Conservation (phyloP, 2,888 invertebrate genomes). For the Eurois occulta region DNA sequence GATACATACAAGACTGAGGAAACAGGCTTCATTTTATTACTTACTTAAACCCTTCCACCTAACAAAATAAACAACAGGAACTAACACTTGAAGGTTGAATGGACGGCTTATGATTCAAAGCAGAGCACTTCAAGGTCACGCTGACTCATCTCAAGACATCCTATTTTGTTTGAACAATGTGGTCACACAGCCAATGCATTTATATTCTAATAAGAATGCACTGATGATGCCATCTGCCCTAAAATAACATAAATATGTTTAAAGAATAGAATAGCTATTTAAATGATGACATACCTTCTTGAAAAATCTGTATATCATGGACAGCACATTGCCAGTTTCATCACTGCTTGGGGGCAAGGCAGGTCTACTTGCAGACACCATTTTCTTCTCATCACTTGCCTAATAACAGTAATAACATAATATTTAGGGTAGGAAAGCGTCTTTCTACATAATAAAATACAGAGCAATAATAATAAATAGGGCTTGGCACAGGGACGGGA, state of each 20-base stretch:
- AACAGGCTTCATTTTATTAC: constrained; percentile 12
- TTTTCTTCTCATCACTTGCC: constrained; percentile 81
- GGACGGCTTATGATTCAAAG: constrained; percentile 75
- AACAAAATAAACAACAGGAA: constrained; percentile 53
- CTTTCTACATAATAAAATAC: not conserved
- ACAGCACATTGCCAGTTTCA: constrained; percentile 89
- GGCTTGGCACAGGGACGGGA: not conserved
- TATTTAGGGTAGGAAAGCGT: not conserved
- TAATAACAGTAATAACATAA: constrained; percentile 71
- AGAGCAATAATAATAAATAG: not conserved
- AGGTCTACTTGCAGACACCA: constrained; percentile 85
- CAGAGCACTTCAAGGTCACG: constrained; percentile 73
- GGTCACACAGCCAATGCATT: constrained; percentile 35
- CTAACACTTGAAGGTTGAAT: constrained; percentile 74
- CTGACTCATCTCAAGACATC: constrained; percentile 74
- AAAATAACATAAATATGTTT: constrained; percentile 28
- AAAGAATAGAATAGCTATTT: constrained; percentile 27
- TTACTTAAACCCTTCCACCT: constrained; percentile 14
- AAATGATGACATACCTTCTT: constrained; percentile 89
- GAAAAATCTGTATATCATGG: constrained; percentile 91
- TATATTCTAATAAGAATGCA: constrained; percentile 33
- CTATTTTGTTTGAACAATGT: constrained; percentile 69
- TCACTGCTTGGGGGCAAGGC: constrained; percentile 85
- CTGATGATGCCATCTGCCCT: constrained; percentile 43
- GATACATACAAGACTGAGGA: not conserved